A percentile compares a stretch with the other conserved stretches of the same genome.
Evolutionary conservation across 2,113 vertebrate genomes (phyloP).

Genomic region (Erythrocercus mccallii): DNA sequence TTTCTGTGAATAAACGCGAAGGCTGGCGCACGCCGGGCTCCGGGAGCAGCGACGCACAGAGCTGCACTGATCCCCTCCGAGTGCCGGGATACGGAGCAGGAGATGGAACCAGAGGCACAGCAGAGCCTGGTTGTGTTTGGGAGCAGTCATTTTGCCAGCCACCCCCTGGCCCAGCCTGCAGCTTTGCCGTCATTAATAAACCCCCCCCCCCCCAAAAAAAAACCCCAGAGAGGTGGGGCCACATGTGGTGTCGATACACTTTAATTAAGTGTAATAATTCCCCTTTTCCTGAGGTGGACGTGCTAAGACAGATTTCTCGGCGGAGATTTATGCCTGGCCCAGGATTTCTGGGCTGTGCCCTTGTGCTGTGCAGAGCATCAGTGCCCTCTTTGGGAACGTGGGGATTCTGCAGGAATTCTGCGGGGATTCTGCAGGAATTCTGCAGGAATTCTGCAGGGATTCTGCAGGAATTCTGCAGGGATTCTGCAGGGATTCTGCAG

Average conservation of each 20-base stretch:
- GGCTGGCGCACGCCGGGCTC: background rate
- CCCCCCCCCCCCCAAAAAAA: no score
- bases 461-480: background rate
- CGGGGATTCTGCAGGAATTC: background rate
- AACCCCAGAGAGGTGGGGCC: slow-evolving; percentile 67
- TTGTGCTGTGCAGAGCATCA: slow-evolving; percentile 27
- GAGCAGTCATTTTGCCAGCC: background rate
- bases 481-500: background rate
- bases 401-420: background rate
- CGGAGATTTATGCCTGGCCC: slow-evolving; percentile 49
- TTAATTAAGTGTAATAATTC: slow-evolving; percentile 89
- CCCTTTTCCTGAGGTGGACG: slow-evolving; percentile 82
- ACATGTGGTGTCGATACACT: slow-evolving; percentile 88
- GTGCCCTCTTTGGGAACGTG: slow-evolving; percentile 73
- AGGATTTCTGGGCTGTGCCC: background rate
- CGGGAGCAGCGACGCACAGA: background rate
- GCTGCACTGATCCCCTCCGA: background rate
- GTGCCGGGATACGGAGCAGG: background rate
- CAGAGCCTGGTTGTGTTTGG: background rate
- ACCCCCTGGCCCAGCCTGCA: background rate
- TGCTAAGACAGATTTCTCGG: slow-evolving; percentile 71
- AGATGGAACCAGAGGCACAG: background rate
- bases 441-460: background rate
- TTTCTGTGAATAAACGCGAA: background rate
- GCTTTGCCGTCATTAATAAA: slow-evolving; percentile 72